Evolutionary conservation across 2,888 invertebrate genomes (phyloP).

Genomic region (Syritta pipiens): DNA sequence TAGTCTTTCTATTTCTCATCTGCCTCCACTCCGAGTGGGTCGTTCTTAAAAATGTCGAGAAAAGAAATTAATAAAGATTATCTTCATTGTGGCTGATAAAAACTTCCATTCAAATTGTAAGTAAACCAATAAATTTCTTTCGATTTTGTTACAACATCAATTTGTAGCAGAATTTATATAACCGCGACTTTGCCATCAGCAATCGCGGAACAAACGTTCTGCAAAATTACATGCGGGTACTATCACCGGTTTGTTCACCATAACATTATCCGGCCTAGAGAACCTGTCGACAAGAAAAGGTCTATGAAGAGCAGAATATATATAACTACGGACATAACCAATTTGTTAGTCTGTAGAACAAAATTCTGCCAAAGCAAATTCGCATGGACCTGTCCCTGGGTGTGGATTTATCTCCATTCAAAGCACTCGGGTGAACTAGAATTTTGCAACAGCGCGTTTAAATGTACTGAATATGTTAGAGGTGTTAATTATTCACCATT

Average conservation of each 20-base stretch:
- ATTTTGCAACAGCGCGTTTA: conserved; percentile 52
- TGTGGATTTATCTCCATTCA: conserved; percentile 11
- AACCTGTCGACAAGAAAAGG: conserved; percentile 5
- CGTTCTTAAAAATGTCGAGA: not conserved
- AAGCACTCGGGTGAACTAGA: conserved; percentile 52
- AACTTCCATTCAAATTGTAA: not conserved
- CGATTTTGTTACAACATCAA: not conserved
- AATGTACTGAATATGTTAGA: too few species aligned
- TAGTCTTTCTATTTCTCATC: conserved; percentile 4
- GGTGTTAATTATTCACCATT: not conserved
- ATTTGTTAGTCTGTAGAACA: conserved; percentile 64
- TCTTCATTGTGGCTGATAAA: not conserved
- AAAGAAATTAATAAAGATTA: not conserved
- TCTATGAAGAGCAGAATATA: conserved; percentile 29
- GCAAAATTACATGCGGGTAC: conserved; percentile 12
- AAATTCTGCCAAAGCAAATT: conserved; percentile 69
- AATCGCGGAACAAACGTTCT: not conserved
- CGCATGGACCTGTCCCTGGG: conserved; percentile 62
- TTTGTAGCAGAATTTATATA: conserved; percentile 5
- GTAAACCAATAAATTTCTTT: not conserved
- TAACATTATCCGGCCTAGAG: conserved; percentile 12
- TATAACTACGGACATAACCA: conserved; percentile 44
- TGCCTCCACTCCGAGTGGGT: not conserved
- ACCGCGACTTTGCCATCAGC: not conserved
- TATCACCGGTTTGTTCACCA: conserved; percentile 9